Percentiles rank a stretch among this genome's conserved stretches.
These are phyloP conservation scores for Silurus glanis DNA, from an alignment of 2,113 vertebrate genomes.

Conservation along the genomic window DNA sequence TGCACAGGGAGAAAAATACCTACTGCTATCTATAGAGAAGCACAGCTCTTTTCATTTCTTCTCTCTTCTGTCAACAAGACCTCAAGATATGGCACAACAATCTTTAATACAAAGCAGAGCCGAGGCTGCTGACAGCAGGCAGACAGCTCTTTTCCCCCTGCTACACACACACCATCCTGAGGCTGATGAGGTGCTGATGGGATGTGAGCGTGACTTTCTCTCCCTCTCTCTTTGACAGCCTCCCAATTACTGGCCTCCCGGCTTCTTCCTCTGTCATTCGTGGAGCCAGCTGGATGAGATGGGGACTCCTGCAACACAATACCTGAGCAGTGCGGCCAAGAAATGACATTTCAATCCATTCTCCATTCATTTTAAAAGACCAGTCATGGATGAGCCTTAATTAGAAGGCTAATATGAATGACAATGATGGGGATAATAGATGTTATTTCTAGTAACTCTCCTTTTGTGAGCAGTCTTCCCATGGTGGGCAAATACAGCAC, in stretches of 20 bases:
- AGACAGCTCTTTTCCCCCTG: slow-evolving; percentile 47
- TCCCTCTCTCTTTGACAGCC: slow-evolving; percentile 49
- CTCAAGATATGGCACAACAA: slow-evolving; percentile 54
- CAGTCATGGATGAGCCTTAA: slow-evolving; percentile 30
- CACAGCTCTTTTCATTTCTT: slow-evolving; percentile 50
- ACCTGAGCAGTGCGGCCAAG: slow-evolving; percentile 35
- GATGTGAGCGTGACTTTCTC: slow-evolving; percentile 55
- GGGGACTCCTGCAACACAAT: slow-evolving; percentile 46
- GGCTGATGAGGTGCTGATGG: slow-evolving; percentile 51
- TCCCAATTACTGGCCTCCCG: slow-evolving; percentile 61
- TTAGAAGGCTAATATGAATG: slow-evolving; percentile 33
- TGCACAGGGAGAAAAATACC: slow-evolving; percentile 33
- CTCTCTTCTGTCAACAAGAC: slow-evolving; percentile 51
- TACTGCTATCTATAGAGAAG: slow-evolving; percentile 44
- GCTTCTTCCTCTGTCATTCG: slow-evolving; percentile 53
- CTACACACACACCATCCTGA: slow-evolving; percentile 10
- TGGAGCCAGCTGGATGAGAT: slow-evolving; percentile 45
- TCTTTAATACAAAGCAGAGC: slow-evolving; percentile 56
- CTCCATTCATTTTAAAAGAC: slow-evolving; percentile 24
- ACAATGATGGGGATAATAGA: slow-evolving; percentile 35
- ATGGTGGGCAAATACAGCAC: neutral
- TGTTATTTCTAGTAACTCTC: slow-evolving; percentile 21
- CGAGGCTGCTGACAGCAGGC: slow-evolving; percentile 49
- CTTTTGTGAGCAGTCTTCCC: slow-evolving; percentile 9
- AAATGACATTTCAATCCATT: slow-evolving; percentile 48